phyloP scores from a whole-genome alignment of 2,797 vertebrate genomes.

The Telmatherina bonti region DNA sequence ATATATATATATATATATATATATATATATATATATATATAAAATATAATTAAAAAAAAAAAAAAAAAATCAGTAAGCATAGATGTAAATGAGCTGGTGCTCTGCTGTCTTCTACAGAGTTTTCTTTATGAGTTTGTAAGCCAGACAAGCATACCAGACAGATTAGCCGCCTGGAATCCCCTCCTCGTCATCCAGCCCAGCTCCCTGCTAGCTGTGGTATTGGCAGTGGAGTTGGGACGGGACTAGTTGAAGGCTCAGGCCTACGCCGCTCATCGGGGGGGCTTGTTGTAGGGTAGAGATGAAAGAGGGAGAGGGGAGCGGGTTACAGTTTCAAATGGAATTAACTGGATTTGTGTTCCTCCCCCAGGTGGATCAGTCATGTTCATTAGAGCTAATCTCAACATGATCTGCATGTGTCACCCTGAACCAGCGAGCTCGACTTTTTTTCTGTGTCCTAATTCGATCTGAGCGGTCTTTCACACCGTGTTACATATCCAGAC shows the following conservation, averaged over 20 bases:
- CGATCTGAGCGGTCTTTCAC: constrained; percentile 30
- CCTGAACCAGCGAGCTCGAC: not conserved
- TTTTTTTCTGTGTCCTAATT: constrained; percentile 43
- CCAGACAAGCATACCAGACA: constrained; percentile 80
- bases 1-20: no score
- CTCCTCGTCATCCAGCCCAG: constrained; percentile 51
- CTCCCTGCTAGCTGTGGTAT: constrained; percentile 26
- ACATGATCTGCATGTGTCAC: constrained; percentile 48
- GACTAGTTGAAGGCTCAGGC: constrained; percentile 20
- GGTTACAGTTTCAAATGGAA: constrained; percentile 56
- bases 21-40: no score
- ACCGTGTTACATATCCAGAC: constrained; percentile 26
- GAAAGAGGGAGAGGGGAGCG: not conserved
- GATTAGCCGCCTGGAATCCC: constrained; percentile 77
- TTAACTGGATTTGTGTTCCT: constrained; percentile 66
- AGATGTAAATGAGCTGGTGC: no score
- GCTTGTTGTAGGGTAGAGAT: constrained; percentile 35
- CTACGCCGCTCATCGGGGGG: constrained; percentile 28
- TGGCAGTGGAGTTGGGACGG: constrained; percentile 11
- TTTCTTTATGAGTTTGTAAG: constrained; percentile 54
- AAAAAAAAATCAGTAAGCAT: no score
- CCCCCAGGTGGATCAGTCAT: constrained; percentile 44
- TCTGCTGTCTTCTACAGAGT: constrained; percentile 20
- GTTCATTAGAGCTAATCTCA: constrained; percentile 65
- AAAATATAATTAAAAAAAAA: no score